Percentiles rank a stretch among this genome's conserved stretches.
These are phyloP conservation scores for Troides aeacus DNA, from an alignment of 2,888 invertebrate species.

Conservation along the genomic window DNA sequence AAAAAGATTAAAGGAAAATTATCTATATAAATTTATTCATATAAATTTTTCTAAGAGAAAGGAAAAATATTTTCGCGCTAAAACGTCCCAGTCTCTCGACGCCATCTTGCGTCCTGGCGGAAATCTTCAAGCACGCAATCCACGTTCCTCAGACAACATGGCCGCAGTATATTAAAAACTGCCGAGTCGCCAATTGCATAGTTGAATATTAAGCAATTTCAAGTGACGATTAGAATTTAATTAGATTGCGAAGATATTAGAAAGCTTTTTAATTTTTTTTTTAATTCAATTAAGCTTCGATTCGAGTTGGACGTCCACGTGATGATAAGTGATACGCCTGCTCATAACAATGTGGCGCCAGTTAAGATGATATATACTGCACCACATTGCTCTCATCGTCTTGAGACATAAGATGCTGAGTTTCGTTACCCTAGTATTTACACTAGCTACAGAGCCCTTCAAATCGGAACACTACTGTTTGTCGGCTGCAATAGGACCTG, in stretches of 20 bases:
- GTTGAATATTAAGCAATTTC: constrained; percentile 29
- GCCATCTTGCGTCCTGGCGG: constrained; percentile 32
- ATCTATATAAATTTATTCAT: not conserved
- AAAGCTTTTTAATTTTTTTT: not conserved
- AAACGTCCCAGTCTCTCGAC: constrained; percentile 17
- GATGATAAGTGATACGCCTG: too few species aligned
- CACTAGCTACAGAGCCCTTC: too few species aligned
- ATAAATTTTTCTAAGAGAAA: not conserved
- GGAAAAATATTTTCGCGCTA: constrained; percentile 18
- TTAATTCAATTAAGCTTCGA: too few species aligned
- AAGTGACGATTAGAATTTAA: constrained; percentile 30
- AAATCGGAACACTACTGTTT: too few species aligned
- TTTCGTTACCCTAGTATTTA: too few species aligned
- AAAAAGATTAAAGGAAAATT: not conserved
- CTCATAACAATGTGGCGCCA: too few species aligned
- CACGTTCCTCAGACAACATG: constrained; percentile 29
- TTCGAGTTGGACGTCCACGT: too few species aligned
- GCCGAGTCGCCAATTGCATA: constrained; percentile 27
- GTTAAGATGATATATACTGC: too few species aligned
- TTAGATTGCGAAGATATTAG: not conserved
- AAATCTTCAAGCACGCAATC: constrained; percentile 30
- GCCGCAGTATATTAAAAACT: constrained; percentile 31
- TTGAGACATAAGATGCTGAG: too few species aligned
- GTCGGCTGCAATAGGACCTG: too few species aligned
- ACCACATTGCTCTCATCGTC: too few species aligned